Evolutionary conservation across 2,113 vertebrate genomes (phyloP), one percentile per base, ranked within the genome.

Genomic region (Epinephelus cyanopodus): DNA sequence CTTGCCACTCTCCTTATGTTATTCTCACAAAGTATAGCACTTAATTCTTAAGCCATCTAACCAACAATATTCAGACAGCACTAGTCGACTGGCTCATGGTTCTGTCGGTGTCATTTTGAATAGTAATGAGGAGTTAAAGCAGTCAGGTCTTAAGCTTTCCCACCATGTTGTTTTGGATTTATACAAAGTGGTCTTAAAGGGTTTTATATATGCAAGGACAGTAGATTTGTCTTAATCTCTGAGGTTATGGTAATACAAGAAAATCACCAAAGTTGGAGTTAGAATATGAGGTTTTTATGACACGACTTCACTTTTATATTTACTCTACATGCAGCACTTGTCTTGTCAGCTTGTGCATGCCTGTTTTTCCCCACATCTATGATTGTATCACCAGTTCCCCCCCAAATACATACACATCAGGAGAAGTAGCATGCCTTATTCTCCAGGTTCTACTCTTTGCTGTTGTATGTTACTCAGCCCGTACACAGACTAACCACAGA

Each of bases 361-460:
- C 37, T 74, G 54, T 52, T 64, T 65, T 50, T 19, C 37, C 50
- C 37, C 37, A 45, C 70, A n/a, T 57, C 23, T 6, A 23, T 15
- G 29, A 65, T 48, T 48, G 47, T 67, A 63, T 77, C 65, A 66
- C 61, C 53, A 64, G 19, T 62, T 66, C 6, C 42, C 42, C 52
- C 10, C 8, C 15, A 71, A 33, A 64, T 15, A 58, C 63, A 69
- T 79, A 72, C 83, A 85, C 27, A 72, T 81, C 23, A 77, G 70
- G 47, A 74, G 76, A 86, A 83, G 60, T 9, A 60, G 90, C 89
- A 90, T 92, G 91, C 74, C 62, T 83, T 82, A 45, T 77, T 86
- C 82, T 83, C 72, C 74, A 54, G 71, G 80, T 83, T 75, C 61
- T 68, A 13, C 57, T 54, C 58, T 66, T 81, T 57, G 25, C 45